Conservation (phyloP, 2,797 vertebrate species). For the Coilia nasus region DNA sequence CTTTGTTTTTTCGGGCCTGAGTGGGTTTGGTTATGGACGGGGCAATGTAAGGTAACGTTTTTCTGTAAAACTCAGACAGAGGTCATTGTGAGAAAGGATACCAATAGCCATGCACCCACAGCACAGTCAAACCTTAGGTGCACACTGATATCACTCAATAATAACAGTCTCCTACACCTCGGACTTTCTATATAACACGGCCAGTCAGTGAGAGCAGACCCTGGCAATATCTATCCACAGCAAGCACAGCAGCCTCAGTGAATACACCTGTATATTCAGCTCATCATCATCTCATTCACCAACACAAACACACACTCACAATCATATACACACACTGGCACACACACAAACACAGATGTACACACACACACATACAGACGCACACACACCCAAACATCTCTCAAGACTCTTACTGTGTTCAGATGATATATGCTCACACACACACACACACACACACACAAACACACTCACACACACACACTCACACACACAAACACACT, state of each 20-base stretch:
- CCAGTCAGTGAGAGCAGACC: not conserved
- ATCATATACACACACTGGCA: not conserved
- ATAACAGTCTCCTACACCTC: not conserved
- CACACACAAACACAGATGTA: not conserved
- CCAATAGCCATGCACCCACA: not conserved
- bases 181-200: too few relatives aligned
- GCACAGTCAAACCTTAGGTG: not conserved
- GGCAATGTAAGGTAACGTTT: too few relatives aligned
- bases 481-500: not conserved
- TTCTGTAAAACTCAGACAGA: too few relatives aligned
- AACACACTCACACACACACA: too few relatives aligned
- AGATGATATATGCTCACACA: too few relatives aligned
- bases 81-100: too few relatives aligned
- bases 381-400: not conserved
- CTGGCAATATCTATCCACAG: not conserved
- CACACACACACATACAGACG: not conserved
- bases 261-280: not conserved
- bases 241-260: not conserved
- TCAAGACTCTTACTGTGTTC: too few relatives aligned
- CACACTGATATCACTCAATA: not conserved
- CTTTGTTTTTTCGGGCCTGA: not conserved
- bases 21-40: not conserved
- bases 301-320: not conserved
- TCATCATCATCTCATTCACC: not conserved
- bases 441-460: too few relatives aligned